Evolutionary conservation across 2,113 vertebrate genomes (phyloP), one percentile per base, ranked within the genome.

Genomic region (Heptranchias perlo): DNA sequence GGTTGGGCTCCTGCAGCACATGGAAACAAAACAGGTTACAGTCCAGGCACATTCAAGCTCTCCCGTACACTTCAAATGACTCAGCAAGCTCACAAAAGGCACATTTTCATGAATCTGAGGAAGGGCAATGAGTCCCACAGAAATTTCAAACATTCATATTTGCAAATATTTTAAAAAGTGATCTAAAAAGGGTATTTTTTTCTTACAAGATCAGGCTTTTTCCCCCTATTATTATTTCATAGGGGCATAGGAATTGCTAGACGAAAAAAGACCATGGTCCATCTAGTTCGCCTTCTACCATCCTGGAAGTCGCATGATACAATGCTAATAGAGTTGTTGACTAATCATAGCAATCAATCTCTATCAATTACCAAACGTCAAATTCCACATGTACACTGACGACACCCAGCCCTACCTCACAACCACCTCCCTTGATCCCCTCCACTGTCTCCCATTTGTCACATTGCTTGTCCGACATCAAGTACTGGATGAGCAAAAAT

Each of bases 1-100:
- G 97, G 73, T 98, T 97, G 0, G 98, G 98, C 8, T 99, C 99
- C 99, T 99, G 65, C 25, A 69, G 47, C 13, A 69, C 8, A 95
- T 35, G 97, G 49, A 96, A 96, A 58, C 82, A 96, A 76, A 96
- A 89, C 96, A 58, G 67, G 39, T 49, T 69, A 95, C 2, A 54
- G 18, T 82, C 5, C 61, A 35, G 61, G 58, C 28, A 39, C 18
- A 61, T 5, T 16, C 7, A 35, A 25, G 13, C 35, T 65, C 28
- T 47, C 94, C 39, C 62, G 11, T 47, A 28, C 61, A 21, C 11
- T 7, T 31, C 35, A 64, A 21, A 49, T 4, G 35, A 47, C 49
- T 92, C n/a, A 58, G 6, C 54, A 58, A 94, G 21, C 13, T 64
- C 31, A 44, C 1, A 62, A 93, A n/a, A 18, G 91, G 0, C 14